Evolutionary conservation across 2,113 vertebrate species (phyloP), one percentile per base, ranked within the genome.

Genomic region (Scopus umbretta): DNA sequence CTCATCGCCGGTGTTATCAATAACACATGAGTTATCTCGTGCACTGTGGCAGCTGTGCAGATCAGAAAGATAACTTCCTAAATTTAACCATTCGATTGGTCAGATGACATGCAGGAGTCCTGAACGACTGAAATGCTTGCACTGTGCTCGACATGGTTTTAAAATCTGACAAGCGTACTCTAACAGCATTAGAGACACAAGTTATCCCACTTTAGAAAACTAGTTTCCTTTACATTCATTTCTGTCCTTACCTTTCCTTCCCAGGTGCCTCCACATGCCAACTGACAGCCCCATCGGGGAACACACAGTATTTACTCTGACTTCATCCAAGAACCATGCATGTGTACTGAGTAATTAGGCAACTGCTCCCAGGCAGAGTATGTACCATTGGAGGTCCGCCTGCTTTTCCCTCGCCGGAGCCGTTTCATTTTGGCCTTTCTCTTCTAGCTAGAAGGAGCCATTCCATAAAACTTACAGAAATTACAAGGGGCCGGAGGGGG

Each of bases 1-100:
- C 81, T 73, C 86, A 80, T 85, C 79, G 75, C 96, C 10, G 13
- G 68, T 34, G 42, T 96, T 91, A 97, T 88, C 97, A 95, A 79
- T 82, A 96, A 95, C 96, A 94, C 86, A 72, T 32, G 80, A 96
- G 90, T 96, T 95, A 70, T 71, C 93, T 94, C 96, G 34, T 47
- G 91, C 66, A 16, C 91, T n/a, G 75, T 11, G 79, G 87, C 97
- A 97, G 96, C 97, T 96, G 94, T 43, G 78, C 61, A 85, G 55
- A 74, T 80, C 76, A 58, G 47, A 90, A 38, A 19, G 55, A 59
- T 52, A 96, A 95, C 71, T 92, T 63, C 79, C 70, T 66, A 94
- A 95, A 91, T 96, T 93, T 94, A 97, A 93, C 94, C 73, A 17
- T 76, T 90, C 79, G 13, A 50, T 42, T 21, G 71, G 68, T 83